A percentile compares a stretch with the other conserved stretches of the same genome.
phyloP scores from a whole-genome alignment of 2,113 vertebrate species.

The Aegithalos caudatus region DNA sequence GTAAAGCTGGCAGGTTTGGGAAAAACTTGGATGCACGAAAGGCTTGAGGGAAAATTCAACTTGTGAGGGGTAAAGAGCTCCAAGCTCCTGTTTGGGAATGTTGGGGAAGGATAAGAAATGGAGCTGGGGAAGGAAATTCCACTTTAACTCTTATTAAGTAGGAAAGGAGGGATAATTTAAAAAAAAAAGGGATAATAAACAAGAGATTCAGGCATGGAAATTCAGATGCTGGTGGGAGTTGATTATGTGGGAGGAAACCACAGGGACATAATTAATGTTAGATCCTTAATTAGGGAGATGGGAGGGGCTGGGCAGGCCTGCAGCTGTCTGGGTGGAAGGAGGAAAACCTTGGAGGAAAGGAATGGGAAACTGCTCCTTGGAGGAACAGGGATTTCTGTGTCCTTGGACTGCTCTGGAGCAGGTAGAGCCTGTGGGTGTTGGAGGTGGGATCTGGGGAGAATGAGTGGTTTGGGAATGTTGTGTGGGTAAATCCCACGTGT shows the following conservation, averaged over 20 bases:
- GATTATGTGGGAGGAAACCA: background rate
- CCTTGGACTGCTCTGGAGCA: rapidly evolving
- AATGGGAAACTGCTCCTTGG: background rate
- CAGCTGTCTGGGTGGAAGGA: background rate
- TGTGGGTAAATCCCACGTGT: background rate
- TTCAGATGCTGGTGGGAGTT: background rate
- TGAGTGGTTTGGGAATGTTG: rapidly evolving
- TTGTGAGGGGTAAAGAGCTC: background rate
- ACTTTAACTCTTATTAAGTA: background rate
- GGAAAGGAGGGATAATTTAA: background rate
- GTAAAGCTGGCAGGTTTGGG: background rate
- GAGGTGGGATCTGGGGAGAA: background rate
- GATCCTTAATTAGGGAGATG: background rate
- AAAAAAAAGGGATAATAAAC: background rate
- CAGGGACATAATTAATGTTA: background rate
- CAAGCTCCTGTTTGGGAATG: background rate
- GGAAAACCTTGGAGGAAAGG: background rate
- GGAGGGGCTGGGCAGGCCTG: background rate
- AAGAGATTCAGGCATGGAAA: background rate
- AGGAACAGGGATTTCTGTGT: background rate
- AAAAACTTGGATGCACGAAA: background rate
- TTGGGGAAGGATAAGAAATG: background rate
- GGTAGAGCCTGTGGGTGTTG: background rate
- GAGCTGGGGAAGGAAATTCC: background rate
- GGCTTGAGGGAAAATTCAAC: background rate